Conservation (phyloP, 2,888 invertebrate genomes). For the Orgyia antiqua region DNA sequence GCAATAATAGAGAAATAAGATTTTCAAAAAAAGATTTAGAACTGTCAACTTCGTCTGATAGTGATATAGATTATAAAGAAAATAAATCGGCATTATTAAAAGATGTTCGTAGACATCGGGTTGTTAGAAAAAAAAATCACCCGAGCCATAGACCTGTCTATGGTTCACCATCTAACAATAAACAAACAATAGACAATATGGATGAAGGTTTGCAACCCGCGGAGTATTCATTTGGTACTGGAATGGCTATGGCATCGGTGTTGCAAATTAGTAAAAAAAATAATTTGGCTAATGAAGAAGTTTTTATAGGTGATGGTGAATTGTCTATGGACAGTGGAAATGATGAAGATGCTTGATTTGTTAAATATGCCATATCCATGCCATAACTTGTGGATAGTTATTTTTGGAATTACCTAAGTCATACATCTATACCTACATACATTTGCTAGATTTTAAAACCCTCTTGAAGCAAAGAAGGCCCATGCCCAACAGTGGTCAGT, state of each 20-base stretch:
- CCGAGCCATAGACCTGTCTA: constrained; percentile 25
- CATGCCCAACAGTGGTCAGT: no score
- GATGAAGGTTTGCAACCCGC: constrained; percentile 65
- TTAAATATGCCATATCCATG: no score
- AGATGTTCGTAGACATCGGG: constrained; percentile 53
- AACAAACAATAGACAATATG: constrained; percentile 35
- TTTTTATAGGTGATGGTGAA: constrained; percentile 67
- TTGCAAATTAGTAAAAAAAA: constrained; percentile 49
- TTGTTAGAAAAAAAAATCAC: constrained; percentile 49
- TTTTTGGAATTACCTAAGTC: no score
- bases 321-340: constrained; percentile 70
- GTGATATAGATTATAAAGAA: constrained; percentile 48
- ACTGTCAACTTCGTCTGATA: constrained; percentile 48
- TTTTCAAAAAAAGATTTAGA: constrained; percentile 56
- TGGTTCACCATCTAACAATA: constrained; percentile 8
- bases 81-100: constrained; percentile 38
- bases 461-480: no score
- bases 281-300: constrained; percentile 52
- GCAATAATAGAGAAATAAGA: constrained; percentile 9
- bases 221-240: constrained; percentile 68
- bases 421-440: no score
- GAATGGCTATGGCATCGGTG: constrained; percentile 70
- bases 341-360: constrained; percentile 62
- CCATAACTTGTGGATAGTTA: no score
- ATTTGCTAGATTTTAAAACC: no score